Base-by-base conservation (phyloP, 2,113 vertebrate species). In the Anser brachyrhynchus region DNA sequence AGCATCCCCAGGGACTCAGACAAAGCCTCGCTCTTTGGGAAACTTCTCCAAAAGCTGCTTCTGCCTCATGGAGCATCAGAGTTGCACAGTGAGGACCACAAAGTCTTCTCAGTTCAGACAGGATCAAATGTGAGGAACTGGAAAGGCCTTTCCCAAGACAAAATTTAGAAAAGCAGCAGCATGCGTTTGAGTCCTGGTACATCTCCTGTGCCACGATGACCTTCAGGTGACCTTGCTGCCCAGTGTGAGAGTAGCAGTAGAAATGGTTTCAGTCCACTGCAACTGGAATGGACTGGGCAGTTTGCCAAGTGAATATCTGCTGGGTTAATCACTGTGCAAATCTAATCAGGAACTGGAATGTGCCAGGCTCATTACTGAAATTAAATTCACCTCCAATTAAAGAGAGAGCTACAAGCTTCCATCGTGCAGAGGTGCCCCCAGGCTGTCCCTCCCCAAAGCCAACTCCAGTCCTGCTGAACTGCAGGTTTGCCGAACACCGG, bases 311-410 rank as follows among this genome's bases (percentile, higher is more conserved):
- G 92, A 89, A 3, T 96, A 92, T 94, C 93, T 97, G 93, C 92
- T 92, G 87, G 81, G 93, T 94, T 97, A 96, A 96, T 96, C 96
- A 84, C 96, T 92, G 84, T 55, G 74, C 93, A 94, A 96, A 96
- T 96, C 96, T 96, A 93, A 97, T 97, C 95, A 95, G 92, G 90
- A 91, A 87, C 92, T 87, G 91, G 92, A 96, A 96, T 95, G 96
- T 96, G 95, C 95, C 95, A 95, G 92, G 96, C 93, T 96, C 96
- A 93, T 97, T 97, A 96, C 77, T 8, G 71, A 96, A 94, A 96
- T 96, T 89, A 92, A 96, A 95, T 93, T 96, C 93, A 91, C 93
- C 96, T 96, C 95, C 92, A 89, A 87, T 94, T 96, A 96, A 96
- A 96, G 74, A 92, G 96, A 93, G 84, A 94, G 77, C 93, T 89